A percentile compares a stretch with the other conserved stretches of the same genome.
Evolutionary conservation across 2,797 vertebrate genomes (phyloP).

Genomic region (Danio jaintianensis): DNA sequence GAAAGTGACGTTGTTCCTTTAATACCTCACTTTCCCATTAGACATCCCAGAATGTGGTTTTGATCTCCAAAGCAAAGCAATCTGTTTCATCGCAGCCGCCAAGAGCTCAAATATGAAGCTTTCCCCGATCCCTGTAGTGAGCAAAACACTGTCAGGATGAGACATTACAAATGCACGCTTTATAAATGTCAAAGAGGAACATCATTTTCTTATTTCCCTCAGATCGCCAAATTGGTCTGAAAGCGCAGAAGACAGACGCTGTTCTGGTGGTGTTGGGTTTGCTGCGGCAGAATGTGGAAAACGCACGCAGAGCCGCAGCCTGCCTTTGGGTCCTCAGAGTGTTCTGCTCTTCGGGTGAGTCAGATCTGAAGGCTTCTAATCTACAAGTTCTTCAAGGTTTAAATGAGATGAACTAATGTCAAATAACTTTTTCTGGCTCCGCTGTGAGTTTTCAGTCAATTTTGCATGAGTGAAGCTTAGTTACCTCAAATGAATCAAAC

Average conservation of each 20-base stretch:
- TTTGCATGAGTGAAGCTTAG: background rate
- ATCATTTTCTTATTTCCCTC: conserved; percentile 2
- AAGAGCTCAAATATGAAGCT: background rate
- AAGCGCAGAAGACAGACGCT: conserved; percentile 85
- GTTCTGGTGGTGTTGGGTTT: conserved; percentile 83
- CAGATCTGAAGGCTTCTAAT: background rate
- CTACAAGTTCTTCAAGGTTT: background rate
- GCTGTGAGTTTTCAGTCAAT: background rate
- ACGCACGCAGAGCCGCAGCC: conserved; percentile 78
- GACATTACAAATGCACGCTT: background rate
- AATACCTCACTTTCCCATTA: conserved; percentile 24
- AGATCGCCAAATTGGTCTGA: conserved; percentile 88
- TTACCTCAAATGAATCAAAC: background rate
- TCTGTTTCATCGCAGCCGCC: conserved; percentile 44
- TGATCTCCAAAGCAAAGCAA: conserved; percentile 35
- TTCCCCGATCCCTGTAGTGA: conserved; percentile 4
- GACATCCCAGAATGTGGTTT: conserved; percentile 4
- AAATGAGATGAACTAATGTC: background rate
- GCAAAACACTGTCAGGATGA: conserved; percentile 25
- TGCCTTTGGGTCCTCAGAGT: conserved; percentile 87
- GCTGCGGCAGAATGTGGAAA: conserved; percentile 77
- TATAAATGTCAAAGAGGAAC: conserved; percentile 35
- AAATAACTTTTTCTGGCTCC: background rate
- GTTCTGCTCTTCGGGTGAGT: conserved; percentile 84
- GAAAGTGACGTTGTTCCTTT: conserved; percentile 1